Conservation (phyloP, 64 coral and sea anemone species). For the Montipora sp. region DNA sequence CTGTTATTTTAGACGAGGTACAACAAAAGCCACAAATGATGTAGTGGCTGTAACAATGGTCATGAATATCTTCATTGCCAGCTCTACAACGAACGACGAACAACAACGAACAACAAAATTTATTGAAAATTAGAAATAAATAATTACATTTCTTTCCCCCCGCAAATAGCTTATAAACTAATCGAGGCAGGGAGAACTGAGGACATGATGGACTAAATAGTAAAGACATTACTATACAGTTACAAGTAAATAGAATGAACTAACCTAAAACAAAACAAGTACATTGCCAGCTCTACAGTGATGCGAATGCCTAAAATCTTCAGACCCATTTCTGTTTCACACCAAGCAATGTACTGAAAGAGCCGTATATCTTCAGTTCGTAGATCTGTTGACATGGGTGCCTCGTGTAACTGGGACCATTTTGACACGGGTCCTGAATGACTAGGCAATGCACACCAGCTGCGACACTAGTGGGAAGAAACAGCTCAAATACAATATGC, state of each 20-base stretch:
- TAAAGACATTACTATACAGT: too few species aligned
- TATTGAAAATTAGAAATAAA: too few species aligned
- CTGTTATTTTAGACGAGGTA: constrained; percentile 44
- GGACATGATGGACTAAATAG: too few species aligned
- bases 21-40: constrained; percentile 81
- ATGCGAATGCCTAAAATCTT: constrained; percentile 83
- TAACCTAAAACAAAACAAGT: too few species aligned
- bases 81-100: too few species aligned
- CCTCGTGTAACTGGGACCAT: constrained; percentile 22
- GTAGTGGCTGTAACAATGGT: constrained; percentile 61
- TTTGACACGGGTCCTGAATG: constrained; percentile 45
- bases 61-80: constrained; percentile 67
- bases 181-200: too few species aligned
- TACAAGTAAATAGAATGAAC: too few species aligned
- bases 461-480: constrained; percentile 66
- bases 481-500: constrained; percentile 67
- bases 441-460: constrained; percentile 65
- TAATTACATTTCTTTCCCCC: too few species aligned
- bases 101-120: too few species aligned
- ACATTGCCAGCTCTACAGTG: constrained; percentile 69
- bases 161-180: too few species aligned
- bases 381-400: constrained; percentile 10
- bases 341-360: constrained; percentile 54
- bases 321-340: constrained; percentile 70
- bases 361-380: constrained; percentile 60